These are phyloP conservation scores for Drosophila eugracilis DNA, from an alignment of 1,140 invertebrate genomes.

Conservation along the genomic window DNA sequence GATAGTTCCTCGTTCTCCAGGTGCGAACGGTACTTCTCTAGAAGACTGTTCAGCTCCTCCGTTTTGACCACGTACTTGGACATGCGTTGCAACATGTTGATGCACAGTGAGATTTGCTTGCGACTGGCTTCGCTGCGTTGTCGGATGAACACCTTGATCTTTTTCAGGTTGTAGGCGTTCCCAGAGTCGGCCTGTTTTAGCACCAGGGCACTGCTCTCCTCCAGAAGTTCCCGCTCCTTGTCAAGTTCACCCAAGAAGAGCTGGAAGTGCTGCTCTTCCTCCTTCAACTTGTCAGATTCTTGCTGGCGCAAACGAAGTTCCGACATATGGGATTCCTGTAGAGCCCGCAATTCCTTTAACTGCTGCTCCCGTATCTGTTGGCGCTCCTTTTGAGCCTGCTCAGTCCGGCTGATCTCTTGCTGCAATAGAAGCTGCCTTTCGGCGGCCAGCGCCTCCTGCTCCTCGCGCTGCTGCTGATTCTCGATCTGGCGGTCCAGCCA, in stretches of 20 bases:
- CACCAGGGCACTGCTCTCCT: slow-evolving; percentile 63
- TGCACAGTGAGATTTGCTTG: slow-evolving; percentile 67
- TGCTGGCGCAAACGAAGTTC: slow-evolving; percentile 70
- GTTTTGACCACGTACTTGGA: slow-evolving; percentile 47
- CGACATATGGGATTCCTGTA: slow-evolving; percentile 73
- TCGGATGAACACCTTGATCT: slow-evolving; percentile 76
- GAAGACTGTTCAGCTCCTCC: slow-evolving; percentile 46
- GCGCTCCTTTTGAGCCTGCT: slow-evolving; percentile 68
- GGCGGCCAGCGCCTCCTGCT: slow-evolving; percentile 77
- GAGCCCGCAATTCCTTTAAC: slow-evolving; percentile 61
- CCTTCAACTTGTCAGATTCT: slow-evolving; percentile 65
- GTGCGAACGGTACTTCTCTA: slow-evolving; percentile 55
- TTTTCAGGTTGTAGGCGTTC: slow-evolving; percentile 70
- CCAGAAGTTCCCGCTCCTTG: slow-evolving; percentile 68
- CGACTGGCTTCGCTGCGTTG: slow-evolving; percentile 72
- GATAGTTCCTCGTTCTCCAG: slow-evolving; percentile 58
- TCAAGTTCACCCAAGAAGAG: slow-evolving; percentile 58
- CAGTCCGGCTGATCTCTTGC: slow-evolving; percentile 70
- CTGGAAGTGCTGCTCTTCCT: slow-evolving; percentile 67
- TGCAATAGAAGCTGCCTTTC: slow-evolving; percentile 83
- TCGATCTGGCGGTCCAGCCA: slow-evolving; percentile 86
- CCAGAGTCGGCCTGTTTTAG: slow-evolving; percentile 32
- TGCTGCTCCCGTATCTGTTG: slow-evolving; percentile 75
- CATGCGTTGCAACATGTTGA: slow-evolving; percentile 71
- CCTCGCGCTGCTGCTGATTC: slow-evolving; percentile 84